phyloP scores from a whole-genome alignment of 2,888 invertebrate genomes.

The Steromphala cineraria region DNA sequence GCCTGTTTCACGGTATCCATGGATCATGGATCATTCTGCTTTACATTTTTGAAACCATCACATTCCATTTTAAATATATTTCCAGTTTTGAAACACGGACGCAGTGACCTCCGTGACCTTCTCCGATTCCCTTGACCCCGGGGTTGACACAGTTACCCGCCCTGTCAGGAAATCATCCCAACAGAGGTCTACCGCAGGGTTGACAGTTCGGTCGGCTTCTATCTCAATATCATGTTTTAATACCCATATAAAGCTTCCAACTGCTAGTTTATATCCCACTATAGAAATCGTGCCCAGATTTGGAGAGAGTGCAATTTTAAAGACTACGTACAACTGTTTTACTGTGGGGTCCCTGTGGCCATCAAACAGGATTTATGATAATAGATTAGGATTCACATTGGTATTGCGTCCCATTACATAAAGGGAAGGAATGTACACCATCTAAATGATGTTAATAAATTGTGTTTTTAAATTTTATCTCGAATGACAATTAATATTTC shows the following conservation, averaged over 20 bases:
- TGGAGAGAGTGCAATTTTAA: not conserved
- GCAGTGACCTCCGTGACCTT: not conserved
- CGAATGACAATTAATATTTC: not conserved
- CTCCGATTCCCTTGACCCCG: not conserved
- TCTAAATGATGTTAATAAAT: not conserved
- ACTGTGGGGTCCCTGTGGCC: not conserved
- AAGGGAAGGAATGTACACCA: not conserved
- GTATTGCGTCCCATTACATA: not conserved
- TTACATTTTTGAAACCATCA: no score
- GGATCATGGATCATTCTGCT: no score
- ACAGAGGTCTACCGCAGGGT: not conserved
- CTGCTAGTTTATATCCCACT: not conserved
- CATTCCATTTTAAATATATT: not conserved
- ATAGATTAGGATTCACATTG: not conserved
- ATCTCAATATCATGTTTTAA: not conserved
- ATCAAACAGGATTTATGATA: not conserved
- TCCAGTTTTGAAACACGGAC: not conserved
- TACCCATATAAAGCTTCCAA: not conserved
- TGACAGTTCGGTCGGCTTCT: not conserved
- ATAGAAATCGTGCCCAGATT: not conserved
- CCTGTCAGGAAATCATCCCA: not conserved
- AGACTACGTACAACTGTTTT: not conserved
- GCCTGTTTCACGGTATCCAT: not conserved
- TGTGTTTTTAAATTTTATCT: not conserved
- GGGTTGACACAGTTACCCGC: not conserved